phyloP scores from a whole-genome alignment of 2,888 invertebrate species.

The Nematopogon swammerdamellus region DNA sequence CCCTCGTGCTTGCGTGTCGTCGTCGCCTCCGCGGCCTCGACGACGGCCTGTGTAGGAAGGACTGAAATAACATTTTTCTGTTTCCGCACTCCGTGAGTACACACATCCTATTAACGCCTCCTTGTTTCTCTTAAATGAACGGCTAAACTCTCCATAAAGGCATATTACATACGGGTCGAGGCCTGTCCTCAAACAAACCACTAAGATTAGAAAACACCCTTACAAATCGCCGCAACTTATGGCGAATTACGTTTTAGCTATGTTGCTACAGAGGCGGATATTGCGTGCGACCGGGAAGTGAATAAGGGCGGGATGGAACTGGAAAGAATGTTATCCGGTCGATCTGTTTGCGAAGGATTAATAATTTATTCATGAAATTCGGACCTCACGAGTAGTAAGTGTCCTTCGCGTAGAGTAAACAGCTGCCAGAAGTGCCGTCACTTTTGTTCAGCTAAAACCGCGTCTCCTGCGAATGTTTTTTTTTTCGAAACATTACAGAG shows the following conservation, averaged over 20 bases:
- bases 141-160: not conserved
- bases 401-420: too few relatives aligned
- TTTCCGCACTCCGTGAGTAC: not conserved
- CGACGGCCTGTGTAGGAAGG: too few relatives aligned
- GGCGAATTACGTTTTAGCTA: too few relatives aligned
- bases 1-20: too few relatives aligned
- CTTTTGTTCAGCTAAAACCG: too few relatives aligned
- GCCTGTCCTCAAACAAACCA: not conserved
- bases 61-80: too few relatives aligned
- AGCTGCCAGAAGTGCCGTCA: too few relatives aligned
- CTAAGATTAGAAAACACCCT: too few relatives aligned
- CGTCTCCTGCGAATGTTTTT: too few relatives aligned
- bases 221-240: too few relatives aligned
- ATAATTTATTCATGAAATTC: conserved; percentile 56
- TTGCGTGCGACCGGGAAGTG: not conserved
- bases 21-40: too few relatives aligned
- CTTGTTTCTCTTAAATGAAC: not conserved
- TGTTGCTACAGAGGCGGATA: not conserved
- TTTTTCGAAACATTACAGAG: too few relatives aligned
- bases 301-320: not conserved
- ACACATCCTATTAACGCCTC: not conserved
- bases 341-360: conserved; percentile 55
- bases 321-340: conserved; percentile 19
- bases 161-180: not conserved
- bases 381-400: conserved; percentile 8